Evolutionary conservation across 2,113 vertebrate genomes (phyloP), one percentile per base, ranked within the genome.

Genomic region (Cervus canadensis): DNA sequence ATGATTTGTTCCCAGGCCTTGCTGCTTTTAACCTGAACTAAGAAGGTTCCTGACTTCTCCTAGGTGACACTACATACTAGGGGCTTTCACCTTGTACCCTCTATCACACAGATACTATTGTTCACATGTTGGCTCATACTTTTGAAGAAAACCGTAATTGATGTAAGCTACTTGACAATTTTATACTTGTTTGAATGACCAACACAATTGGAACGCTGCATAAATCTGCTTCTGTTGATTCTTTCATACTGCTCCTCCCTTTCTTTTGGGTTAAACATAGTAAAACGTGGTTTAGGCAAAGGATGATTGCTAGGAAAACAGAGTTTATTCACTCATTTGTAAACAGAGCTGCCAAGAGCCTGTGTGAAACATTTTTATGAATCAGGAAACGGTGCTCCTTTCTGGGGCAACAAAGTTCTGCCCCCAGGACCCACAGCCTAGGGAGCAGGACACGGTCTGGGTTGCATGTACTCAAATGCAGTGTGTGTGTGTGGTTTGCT

Each of bases 391-490:
- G 33, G 33, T 40, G 43, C 26, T 40, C 2, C 33, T 81, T 36
- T 33, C 25, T 30, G 14, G 40, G 30, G 54, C 7, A 15, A 48
- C 64, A 40, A 1, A 3, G 83, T 15, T 82, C 36, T 33, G 52
- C 15, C 19, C 60, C 60, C 40, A 13, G 67, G 79, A 56, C 48
- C 43, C 56, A 15, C 6, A 7, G 43, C 5, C 0, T 11, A 14
- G 52, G 14, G 5, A n/a, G 45, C 8, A 0, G 48, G 14, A 50
- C 23, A 9, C 6, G 43, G 57, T 52, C 67, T 74, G 25, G 17
- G 26, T 3, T 6, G 30, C 78, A 19, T 0, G 2, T 0, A 10
- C 64, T 5, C n/a, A 17, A 11, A 48, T 2, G 6, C 26, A 28
- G 21, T 5, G 9, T 28, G 30, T 3, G 19, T 43, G 33, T 19